Evolutionary conservation across 2,888 invertebrate genomes (phyloP), one percentile per base, ranked within the genome.

Genomic region (Germaria angustata): DNA sequence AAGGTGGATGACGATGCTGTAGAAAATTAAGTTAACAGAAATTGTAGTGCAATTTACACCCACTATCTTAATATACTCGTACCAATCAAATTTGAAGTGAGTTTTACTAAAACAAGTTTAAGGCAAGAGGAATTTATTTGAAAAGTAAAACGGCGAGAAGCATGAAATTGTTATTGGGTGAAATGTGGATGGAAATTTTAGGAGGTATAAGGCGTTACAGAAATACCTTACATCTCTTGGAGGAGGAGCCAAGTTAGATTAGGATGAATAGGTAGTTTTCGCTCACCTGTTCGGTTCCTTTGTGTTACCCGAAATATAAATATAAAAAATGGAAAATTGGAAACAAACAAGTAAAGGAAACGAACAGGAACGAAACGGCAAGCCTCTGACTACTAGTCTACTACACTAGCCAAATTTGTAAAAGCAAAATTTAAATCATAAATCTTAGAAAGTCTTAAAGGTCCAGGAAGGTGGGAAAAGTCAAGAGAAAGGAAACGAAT

Each of bases 1-100:
- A 36, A 57, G 65, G 15, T 13, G 34, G 24, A 17, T 39, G 65
- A 66, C 39, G 49, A 66, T 17, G 57, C n/a, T 66, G 39, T 17
- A 39, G 28, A 39, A 46, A 57, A 66, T 66, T 46, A 68, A 65
- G 75, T 63, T 61, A 71, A 41, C 32, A 51, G 34, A 85, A 85
- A 84, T 85, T 85, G 80, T 66, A 71, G 61, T 76, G 85, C 85
- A 86, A 86, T 86, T 86, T 86, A 86, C 86, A 86, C 86, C 86
- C 86, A 86, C 85, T 76, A 85, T 78, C 79, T 80, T 71, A 76
- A 72, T n/a, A 13, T 44, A 46, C 36, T 36, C 13, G 15, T 44
- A 46, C 36, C 41, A 69, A 63, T 73, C 57, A 78, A 82, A 59
- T 72, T n/a, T 32, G 24, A 59, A 69, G 75, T 76, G 65, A 75